Base-by-base conservation (phyloP, 2,888 invertebrate genomes). In the Oxycera nigricornis region DNA sequence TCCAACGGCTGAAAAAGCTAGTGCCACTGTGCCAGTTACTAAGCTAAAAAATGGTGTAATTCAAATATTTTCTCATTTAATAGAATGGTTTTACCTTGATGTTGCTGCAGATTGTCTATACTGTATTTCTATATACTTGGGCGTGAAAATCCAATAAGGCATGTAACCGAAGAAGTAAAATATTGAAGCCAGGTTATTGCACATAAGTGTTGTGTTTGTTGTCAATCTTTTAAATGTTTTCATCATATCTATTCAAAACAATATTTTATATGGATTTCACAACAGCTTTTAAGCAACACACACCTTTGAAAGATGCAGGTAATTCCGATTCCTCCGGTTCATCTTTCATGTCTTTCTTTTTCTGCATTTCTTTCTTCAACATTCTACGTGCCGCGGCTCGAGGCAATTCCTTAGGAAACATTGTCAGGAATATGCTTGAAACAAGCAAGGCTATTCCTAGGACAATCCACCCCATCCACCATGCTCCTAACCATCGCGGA, bases 71-170 rank as follows among this genome's bases (percentile, higher is more conserved):
- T 61, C 6, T 20, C 55, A 46, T 22, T 20, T 14, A 55, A 55
- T 9, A n/a, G 22, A 28, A 24, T 24, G 22, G 11, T 20, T 20
- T 79, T 77, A 85, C 82, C 84, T 85, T 0, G 94, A 92, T 7
- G 89, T 88, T 0, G 92, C 91, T 0, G 94, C 92, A 4, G 92
- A 91, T 79, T 92, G 91, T 73, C 90, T 88, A 83, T 92, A 94
- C 83, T 93, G 92, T 0, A 91, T 92, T 84, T 94, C 94, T 76
- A 94, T 92, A 80, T 93, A 93, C 82, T 94, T 94, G 0, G 94
- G 93, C 82, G 93, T 88, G 81, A 93, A 94, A 61, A 93, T 92
- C 89, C 92, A 92, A 80, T 91, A 92, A 0, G 93, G 92, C 86
- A 90, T 90, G 80, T 90, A 91, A 0, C 91, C 91, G 80, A 91